Base-by-base conservation (phyloP, 2,797 vertebrate genomes). In the Rhynchotus rufescens region DNA sequence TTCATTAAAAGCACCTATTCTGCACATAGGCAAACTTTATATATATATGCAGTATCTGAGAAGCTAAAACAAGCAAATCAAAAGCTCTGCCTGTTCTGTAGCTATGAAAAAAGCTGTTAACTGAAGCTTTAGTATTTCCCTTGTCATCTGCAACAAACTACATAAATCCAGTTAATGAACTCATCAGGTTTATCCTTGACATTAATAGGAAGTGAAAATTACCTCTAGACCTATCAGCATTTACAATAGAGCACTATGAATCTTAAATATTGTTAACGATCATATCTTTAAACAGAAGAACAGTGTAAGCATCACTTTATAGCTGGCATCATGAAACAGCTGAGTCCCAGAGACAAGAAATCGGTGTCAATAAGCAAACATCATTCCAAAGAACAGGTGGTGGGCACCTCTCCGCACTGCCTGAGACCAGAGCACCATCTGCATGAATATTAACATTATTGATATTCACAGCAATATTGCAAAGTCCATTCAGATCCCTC, bases 121-220 rank as follows among this genome's bases (percentile, higher is more conserved):
- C 62, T 80, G 47, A 56, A 72, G 65, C 62, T 89, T 86, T 74
- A 86, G 61, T 91, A 90, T 90, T 96, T 91, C 86, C 80, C 88
- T 78, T 86, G 10, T 92, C 81, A 86, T 84, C 84, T 88, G 47
- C 79, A 88, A 56, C 38, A 91, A 90, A 88, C 66, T 40, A 66
- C 66, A 88, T 88, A 92, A 86, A 92, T 84, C 45, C 56, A 76
- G 66, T 26, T 94, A 94, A 94, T 87, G 80, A 90, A 93, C 85
- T 85, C 84, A 80, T 87, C 81, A 83, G 44, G n/a, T 76, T 91
- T 90, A 90, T 86, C 47, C 51, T 64, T 95, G 90, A 91, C 62
- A 69, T 80, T 92, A 93, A 93, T 90, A 76, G 62, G 81, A 92
- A 94, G 76, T 57, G 81, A 94, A 95, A 94, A 96, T 93, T 96